phyloP scores from a whole-genome alignment of 2,797 vertebrate genomes.

The Enteromius unitaeniatus region DNA sequence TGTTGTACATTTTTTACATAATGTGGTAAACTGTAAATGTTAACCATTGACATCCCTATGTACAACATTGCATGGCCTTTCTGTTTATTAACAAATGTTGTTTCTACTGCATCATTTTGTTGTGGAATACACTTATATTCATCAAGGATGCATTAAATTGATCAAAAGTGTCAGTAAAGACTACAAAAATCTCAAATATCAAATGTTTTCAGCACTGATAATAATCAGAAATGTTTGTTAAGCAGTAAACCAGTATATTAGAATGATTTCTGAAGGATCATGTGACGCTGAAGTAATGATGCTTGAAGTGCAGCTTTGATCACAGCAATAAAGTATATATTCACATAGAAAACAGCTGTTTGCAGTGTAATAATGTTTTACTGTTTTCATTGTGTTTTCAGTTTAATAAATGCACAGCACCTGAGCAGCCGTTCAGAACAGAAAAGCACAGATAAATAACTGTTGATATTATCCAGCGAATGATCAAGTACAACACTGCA shows the following conservation, averaged over 20 bases:
- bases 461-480: background rate
- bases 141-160: background rate
- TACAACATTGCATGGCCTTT: conserved; percentile 10
- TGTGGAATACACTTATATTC: background rate
- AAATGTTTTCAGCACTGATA: background rate
- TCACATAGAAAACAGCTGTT: background rate
- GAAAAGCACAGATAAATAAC: background rate
- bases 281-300: background rate
- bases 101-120: background rate
- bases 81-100: background rate
- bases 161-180: background rate
- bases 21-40: too few species aligned
- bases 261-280: background rate
- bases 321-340: background rate
- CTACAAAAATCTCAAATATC: background rate
- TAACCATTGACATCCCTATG: too few species aligned
- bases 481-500: background rate
- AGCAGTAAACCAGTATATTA: background rate
- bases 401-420: background rate
- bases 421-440: background rate
- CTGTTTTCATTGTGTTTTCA: background rate
- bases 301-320: background rate
- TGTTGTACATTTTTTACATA: too few species aligned
- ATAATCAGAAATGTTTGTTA: background rate
- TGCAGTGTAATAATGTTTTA: background rate